These are phyloP conservation scores for Drosophila cyrtoloma DNA, from an alignment of 2,888 invertebrate species.

Conservation along the genomic window DNA sequence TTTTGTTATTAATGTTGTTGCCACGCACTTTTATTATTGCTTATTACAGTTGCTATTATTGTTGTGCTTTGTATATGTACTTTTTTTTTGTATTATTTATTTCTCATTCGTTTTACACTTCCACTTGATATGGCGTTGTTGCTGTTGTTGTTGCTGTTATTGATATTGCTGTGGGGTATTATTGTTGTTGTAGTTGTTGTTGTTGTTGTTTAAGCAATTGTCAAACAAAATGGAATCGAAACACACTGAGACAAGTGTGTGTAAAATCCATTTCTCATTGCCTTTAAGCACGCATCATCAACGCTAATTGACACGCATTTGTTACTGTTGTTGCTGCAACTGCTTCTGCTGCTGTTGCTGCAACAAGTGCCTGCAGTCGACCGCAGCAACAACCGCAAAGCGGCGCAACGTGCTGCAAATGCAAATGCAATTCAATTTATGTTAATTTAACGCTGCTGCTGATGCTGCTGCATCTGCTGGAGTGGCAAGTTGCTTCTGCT, in stretches of 20 bases:
- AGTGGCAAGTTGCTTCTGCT: conserved; percentile 40
- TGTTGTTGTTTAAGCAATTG: conserved; percentile 51
- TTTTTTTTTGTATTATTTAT: conserved; percentile 22
- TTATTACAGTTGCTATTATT: conserved; percentile 27
- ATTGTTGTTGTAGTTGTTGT: conserved; percentile 16
- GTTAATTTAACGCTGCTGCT: conserved; percentile 80
- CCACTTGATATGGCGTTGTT: conserved; percentile 62
- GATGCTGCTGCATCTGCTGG: conserved; percentile 38
- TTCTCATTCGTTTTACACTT: conserved; percentile 60
- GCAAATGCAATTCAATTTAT: conserved; percentile 85
- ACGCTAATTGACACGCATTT: conserved; percentile 81
- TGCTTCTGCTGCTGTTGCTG: conserved; percentile 23
- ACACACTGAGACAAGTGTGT: conserved; percentile 60
- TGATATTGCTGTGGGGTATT: conserved; percentile 27
- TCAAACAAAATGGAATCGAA: conserved; percentile 69
- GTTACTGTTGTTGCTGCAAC: conserved; percentile 38
- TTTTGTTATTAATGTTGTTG: conserved; percentile 58
- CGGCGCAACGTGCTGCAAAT: conserved; percentile 78
- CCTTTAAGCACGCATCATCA: conserved; percentile 74
- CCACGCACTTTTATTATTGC: conserved; percentile 53
- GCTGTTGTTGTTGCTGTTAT: conserved; percentile 31
- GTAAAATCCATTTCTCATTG: conserved; percentile 73
- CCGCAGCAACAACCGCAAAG: conserved; percentile 70
- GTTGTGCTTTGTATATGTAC: conserved; percentile 29
- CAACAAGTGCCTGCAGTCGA: conserved; percentile 53